Conservation (phyloP, 2,888 invertebrate species). For the Laothoe populi region DNA sequence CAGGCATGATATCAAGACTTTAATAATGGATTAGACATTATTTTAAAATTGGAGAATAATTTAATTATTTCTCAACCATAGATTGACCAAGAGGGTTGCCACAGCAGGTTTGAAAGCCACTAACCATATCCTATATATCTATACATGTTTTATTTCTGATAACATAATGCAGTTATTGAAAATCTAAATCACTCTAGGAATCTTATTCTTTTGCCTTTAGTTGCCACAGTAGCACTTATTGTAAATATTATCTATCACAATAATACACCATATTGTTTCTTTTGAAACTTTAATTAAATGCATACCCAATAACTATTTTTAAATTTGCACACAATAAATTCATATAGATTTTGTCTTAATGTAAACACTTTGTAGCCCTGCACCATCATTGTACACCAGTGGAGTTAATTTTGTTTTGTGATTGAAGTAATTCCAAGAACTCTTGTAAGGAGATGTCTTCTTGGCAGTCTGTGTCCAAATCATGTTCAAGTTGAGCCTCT, state of each 20-base stretch:
- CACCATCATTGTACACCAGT: constrained; percentile 68
- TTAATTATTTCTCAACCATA: too few species aligned
- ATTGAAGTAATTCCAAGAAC: constrained; percentile 77
- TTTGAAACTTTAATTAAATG: constrained; percentile 58
- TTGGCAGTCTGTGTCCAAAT: constrained; percentile 80
- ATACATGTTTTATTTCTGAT: too few species aligned
- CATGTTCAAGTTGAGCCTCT: constrained; percentile 80
- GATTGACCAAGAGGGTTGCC: too few species aligned
- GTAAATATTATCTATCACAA: constrained; percentile 32
- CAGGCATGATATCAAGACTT: too few species aligned
- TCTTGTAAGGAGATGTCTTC: constrained; percentile 81
- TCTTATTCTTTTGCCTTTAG: too few species aligned
- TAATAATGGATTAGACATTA: too few species aligned
- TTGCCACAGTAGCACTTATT: too few species aligned
- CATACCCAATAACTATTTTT: constrained; percentile 66
- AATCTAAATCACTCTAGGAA: too few species aligned
- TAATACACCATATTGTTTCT: constrained; percentile 44
- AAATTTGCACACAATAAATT: constrained; percentile 76
- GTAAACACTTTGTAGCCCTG: constrained; percentile 39
- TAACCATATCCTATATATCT: too few species aligned
- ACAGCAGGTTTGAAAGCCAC: too few species aligned
- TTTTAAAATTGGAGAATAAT: too few species aligned
- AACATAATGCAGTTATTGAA: too few species aligned
- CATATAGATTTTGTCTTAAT: constrained; percentile 64
- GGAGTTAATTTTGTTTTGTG: constrained; percentile 74